A percentile compares a stretch with the other conserved stretches of the same genome.
These are phyloP conservation scores for Pantelozetes paolii DNA, from an alignment of 2,888 invertebrate species.

Conservation along the genomic window DNA sequence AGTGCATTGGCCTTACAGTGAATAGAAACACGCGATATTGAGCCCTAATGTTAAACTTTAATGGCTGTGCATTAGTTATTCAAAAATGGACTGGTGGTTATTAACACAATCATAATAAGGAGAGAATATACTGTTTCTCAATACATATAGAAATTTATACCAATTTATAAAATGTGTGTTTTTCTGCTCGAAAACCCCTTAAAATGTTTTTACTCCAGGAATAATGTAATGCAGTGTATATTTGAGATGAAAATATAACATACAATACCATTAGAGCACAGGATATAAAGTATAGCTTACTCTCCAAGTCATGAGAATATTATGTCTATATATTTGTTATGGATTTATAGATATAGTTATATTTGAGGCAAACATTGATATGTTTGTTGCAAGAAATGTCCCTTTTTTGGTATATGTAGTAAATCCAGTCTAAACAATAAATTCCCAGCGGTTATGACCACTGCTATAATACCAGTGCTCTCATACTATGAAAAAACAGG, in stretches of 20 bases:
- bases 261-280: background rate
- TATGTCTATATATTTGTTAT: background rate
- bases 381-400: background rate
- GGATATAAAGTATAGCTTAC: background rate
- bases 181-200: background rate
- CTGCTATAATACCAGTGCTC: background rate
- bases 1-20: background rate
- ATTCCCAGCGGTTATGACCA: slow-evolving; percentile 17
- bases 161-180: too few species aligned
- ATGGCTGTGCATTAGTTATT: slow-evolving; percentile 22
- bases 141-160: background rate
- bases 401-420: background rate
- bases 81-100: slow-evolving; percentile 1
- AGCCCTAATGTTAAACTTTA: background rate
- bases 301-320: background rate
- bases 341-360: background rate
- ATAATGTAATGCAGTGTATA: background rate
- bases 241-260: background rate
- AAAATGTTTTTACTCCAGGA: background rate
- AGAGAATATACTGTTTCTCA: slow-evolving; percentile 14
- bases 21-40: background rate
- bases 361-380: background rate
- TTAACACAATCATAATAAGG: slow-evolving; percentile 21
- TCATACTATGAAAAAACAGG: background rate
- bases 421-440: slow-evolving; percentile 11